Evolutionary conservation across 30 jellyfish, hydroid and myxozoan genomes (phyloP).

Genomic region (Calvadosia cruxmelitensis): DNA sequence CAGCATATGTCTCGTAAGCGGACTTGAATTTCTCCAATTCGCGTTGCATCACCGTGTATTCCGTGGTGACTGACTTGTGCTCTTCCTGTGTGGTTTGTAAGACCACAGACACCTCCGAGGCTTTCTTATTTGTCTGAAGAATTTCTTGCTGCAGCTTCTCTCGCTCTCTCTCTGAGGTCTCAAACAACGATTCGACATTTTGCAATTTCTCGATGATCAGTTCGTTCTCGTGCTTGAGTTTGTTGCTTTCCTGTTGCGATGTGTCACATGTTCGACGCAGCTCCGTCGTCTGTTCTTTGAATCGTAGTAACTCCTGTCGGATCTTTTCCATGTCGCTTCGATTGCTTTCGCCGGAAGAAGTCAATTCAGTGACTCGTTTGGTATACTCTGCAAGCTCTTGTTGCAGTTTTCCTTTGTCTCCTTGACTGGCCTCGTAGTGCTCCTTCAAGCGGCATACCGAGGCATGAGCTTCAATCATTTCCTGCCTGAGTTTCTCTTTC

Average conservation of each 20-base stretch:
- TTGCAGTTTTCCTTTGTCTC: slow-evolving; percentile 86
- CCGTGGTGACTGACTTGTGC: slow-evolving; percentile 46
- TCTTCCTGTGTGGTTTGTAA: slow-evolving; percentile 84
- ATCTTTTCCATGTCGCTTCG: slow-evolving; percentile 64
- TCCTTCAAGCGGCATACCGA: slow-evolving; percentile 93
- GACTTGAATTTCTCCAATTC: slow-evolving; percentile 56
- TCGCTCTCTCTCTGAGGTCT: slow-evolving; percentile 54
- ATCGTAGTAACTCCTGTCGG: slow-evolving; percentile 37
- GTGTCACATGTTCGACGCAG: slow-evolving; percentile 44
- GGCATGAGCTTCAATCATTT: slow-evolving; percentile 84
- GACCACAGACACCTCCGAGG: slow-evolving; percentile 66
- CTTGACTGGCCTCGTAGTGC: slow-evolving; percentile 84
- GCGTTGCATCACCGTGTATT: slow-evolving; percentile 21
- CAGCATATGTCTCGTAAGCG: slow-evolving; percentile 26
- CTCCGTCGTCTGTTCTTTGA: slow-evolving; percentile 54
- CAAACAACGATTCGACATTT: slow-evolving; percentile 40
- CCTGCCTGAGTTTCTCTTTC: slow-evolving; percentile 83
- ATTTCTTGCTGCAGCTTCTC: slow-evolving; percentile 72
- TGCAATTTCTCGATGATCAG: slow-evolving; percentile 38
- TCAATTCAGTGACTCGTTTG: slow-evolving; percentile 67
- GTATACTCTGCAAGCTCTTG: slow-evolving; percentile 86
- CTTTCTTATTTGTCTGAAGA: slow-evolving; percentile 57
- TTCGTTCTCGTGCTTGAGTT: slow-evolving; percentile 44
- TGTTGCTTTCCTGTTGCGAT: slow-evolving; percentile 62
- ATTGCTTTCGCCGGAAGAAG: slow-evolving; percentile 62